These are phyloP conservation scores for Hippocampus mohnikei DNA, from an alignment of 2,113 vertebrate species.

Conservation along the genomic window DNA sequence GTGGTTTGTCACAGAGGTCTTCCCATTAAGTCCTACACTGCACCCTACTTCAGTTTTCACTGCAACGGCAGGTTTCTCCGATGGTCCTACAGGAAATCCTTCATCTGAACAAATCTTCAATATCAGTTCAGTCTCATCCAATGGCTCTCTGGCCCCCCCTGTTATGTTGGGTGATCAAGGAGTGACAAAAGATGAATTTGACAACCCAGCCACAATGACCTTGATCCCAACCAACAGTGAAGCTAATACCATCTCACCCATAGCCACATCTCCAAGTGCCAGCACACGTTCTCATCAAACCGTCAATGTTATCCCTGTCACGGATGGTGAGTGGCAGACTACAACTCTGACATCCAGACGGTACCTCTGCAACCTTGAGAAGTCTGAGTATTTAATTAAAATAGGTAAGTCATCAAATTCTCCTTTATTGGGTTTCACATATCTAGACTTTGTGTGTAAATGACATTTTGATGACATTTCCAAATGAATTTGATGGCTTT, in stretches of 20 bases:
- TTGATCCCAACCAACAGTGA: constrained; percentile 42
- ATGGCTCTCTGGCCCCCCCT: constrained; percentile 34
- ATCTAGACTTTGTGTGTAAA: not conserved
- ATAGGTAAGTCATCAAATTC: constrained; percentile 72
- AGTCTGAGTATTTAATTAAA: constrained; percentile 79
- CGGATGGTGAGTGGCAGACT: constrained; percentile 53
- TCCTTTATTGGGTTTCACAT: not conserved
- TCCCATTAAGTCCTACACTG: constrained; percentile 17
- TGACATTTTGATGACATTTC: not conserved
- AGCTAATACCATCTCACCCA: constrained; percentile 24
- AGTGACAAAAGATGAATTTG: constrained; percentile 44
- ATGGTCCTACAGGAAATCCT: constrained; percentile 20
- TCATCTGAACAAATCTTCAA: constrained; percentile 39
- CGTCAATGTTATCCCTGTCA: constrained; percentile 24
- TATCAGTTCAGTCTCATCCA: constrained; percentile 18
- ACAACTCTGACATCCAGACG: constrained; percentile 68
- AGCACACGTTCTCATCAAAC: constrained; percentile 37
- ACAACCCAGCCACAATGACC: constrained; percentile 45
- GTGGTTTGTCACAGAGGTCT: constrained; percentile 59
- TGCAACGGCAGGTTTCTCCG: constrained; percentile 21
- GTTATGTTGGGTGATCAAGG: constrained; percentile 56
- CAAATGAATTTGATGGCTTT: not conserved
- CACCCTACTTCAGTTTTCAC: constrained; percentile 32
- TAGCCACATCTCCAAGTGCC: constrained; percentile 42
- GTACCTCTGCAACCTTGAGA: constrained; percentile 80